phyloP scores from a whole-genome alignment of 1,140 invertebrate species.

The Tetragonula clypearis region DNA sequence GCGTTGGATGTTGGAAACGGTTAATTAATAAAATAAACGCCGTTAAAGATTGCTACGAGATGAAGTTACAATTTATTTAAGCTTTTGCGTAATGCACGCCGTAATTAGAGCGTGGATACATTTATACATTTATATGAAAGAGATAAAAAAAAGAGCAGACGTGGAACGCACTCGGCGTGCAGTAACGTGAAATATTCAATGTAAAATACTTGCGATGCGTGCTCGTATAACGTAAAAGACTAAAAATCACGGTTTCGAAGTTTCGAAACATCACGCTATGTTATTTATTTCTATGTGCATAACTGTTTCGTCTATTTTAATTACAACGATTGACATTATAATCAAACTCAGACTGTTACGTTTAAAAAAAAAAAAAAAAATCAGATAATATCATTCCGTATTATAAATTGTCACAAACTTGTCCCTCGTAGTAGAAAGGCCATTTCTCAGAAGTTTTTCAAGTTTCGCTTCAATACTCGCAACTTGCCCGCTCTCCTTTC shows the following conservation, averaged over 20 bases:
- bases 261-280: not conserved
- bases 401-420: not conserved
- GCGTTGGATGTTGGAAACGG: not conserved
- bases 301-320: not conserved
- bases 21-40: not conserved
- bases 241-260: no score
- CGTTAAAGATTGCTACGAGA: not conserved
- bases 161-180: not conserved
- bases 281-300: not conserved
- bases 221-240: no score
- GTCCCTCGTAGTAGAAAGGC: not conserved
- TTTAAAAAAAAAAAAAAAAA: not conserved
- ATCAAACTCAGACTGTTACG: not conserved
- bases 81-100: not conserved
- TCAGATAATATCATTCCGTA: no score
- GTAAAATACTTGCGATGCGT: not conserved
- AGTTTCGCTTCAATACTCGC: not conserved
- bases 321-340: not conserved
- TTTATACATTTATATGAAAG: not conserved
- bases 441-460: not conserved
- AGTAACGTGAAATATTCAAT: not conserved
- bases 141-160: not conserved
- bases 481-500: not conserved
- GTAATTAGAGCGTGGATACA: not conserved
- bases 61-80: not conserved